Evolutionary conservation across 2,888 invertebrate genomes (phyloP).

Genomic region (Hetaerina titia): DNA sequence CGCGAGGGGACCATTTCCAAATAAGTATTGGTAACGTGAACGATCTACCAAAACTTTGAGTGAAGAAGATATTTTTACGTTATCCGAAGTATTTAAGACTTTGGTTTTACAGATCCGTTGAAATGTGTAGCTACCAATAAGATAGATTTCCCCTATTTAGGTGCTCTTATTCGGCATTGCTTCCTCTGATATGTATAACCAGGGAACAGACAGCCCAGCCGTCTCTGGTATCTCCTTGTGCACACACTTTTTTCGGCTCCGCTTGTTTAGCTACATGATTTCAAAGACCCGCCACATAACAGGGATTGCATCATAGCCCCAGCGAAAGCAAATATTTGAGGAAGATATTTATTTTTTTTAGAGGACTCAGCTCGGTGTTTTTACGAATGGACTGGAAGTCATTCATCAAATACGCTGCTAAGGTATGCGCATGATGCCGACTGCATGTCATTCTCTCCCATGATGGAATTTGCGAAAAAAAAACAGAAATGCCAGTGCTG

Average conservation of each 20-base stretch:
- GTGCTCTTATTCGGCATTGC: too few relatives aligned
- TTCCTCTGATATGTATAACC: too few relatives aligned
- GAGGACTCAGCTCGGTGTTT: neutral
- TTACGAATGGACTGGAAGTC: neutral
- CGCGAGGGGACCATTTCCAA: too few relatives aligned
- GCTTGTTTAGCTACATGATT: slow-evolving; percentile 15
- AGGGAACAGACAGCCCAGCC: neutral
- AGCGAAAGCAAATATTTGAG: neutral
- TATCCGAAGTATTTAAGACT: too few relatives aligned
- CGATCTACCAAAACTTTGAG: too few relatives aligned
- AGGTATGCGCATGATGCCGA: neutral
- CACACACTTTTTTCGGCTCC: neutral
- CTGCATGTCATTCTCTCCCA: neutral
- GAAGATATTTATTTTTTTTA: neutral
- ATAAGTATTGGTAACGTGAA: too few relatives aligned
- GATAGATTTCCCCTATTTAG: too few relatives aligned
- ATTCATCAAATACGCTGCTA: neutral
- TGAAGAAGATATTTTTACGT: too few relatives aligned
- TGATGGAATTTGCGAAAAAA: neutral
- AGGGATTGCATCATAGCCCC: neutral
- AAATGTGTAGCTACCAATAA: too few relatives aligned
- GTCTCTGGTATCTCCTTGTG: neutral
- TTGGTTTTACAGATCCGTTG: too few relatives aligned
- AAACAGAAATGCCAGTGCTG: neutral
- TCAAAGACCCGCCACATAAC: neutral